Evolutionary conservation across 2,113 vertebrate genomes (phyloP), one percentile per base, ranked within the genome.

Genomic region (Percina caprodes): DNA sequence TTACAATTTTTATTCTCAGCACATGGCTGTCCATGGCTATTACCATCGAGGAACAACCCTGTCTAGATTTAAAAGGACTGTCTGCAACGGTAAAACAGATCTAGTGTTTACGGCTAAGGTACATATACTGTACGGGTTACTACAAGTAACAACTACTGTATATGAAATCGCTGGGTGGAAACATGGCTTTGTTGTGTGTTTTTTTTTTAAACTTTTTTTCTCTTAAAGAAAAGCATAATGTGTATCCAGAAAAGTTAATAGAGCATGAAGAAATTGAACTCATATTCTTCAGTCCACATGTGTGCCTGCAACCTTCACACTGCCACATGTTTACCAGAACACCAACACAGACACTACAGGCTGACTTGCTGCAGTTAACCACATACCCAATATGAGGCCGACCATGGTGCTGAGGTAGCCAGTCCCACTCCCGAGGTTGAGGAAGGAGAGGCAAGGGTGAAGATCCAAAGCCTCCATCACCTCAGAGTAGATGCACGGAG

Each of bases 401-500:
- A 99, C 98, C 98, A 99, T 99, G 66, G 98, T 99, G 93, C 98
- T 99, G 70, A 99, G 96, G 86, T 99, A 99, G 45, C 98, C 98
- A 0, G 98, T 99, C 69, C 98, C 98, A 35, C 98, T 99, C 91
- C 98, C 98, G 42, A 99, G 94, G 87, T 99, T 99, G 79, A 99
- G 94, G 90, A 99, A 99, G 0, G 98, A 99, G 70, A 99, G 95
- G 16, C 98, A 97, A 0, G 97, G 98, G 14, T 97, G 97, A 33
- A 99, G 94, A 66, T 99, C 97, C 92, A 99, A 83, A 24, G 98
- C 98, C 92, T 99, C 98, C 98, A 99, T 99, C 90, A 99, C 98
- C 87, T 99, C 98, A 0, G 98, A 99, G 94, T 99, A 99, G 94
- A 99, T 99, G 74, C 98, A 99, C 0, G 98, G 98, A 13, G 98